Percentiles rank a stretch among this genome's conserved stretches.
Evolutionary conservation across 37 sponge, comb jelly and placozoan species (phyloP).

Genomic region (Cliona cf. orientalis): DNA sequence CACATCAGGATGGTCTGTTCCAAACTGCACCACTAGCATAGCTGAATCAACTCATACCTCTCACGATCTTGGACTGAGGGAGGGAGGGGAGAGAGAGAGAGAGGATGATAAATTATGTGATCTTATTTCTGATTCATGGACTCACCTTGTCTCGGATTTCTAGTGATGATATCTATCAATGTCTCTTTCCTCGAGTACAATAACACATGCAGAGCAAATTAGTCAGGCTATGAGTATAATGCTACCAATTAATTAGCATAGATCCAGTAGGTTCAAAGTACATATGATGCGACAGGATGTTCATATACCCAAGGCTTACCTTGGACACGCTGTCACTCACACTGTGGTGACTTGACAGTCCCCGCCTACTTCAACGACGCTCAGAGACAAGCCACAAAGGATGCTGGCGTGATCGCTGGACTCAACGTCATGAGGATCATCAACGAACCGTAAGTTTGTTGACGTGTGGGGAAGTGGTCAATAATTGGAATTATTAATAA

Average conservation of each 20-base stretch:
- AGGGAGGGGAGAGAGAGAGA: too few relatives aligned
- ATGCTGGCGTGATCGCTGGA: constrained; percentile 97
- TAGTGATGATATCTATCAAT: constrained; percentile 47
- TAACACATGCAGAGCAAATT: too few relatives aligned
- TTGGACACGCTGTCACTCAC: constrained; percentile 93
- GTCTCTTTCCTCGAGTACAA: constrained; percentile 76
- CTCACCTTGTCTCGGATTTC: constrained; percentile 70
- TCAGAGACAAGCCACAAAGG: constrained; percentile 99
- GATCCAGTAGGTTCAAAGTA: too few relatives aligned
- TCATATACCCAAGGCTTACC: too few relatives aligned
- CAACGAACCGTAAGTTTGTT: constrained; percentile 92
- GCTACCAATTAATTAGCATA: too few relatives aligned
- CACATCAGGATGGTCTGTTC: constrained; percentile 41
- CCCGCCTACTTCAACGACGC: constrained; percentile 99
- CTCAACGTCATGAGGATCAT: constrained; percentile 98
- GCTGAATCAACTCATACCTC: too few relatives aligned
- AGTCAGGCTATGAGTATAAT: too few relatives aligned
- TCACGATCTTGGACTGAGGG: too few relatives aligned
- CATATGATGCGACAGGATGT: too few relatives aligned
- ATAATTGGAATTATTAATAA: too few relatives aligned
- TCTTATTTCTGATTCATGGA: background rate
- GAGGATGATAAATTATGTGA: constrained; percentile 6
- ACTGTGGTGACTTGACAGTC: constrained; percentile 98
- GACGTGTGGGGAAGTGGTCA: too few relatives aligned
- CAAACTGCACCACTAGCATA: constrained; percentile 72